Evolutionary conservation across 2,797 vertebrate genomes (phyloP).

Genomic region (Semaprochilodus insignis): DNA sequence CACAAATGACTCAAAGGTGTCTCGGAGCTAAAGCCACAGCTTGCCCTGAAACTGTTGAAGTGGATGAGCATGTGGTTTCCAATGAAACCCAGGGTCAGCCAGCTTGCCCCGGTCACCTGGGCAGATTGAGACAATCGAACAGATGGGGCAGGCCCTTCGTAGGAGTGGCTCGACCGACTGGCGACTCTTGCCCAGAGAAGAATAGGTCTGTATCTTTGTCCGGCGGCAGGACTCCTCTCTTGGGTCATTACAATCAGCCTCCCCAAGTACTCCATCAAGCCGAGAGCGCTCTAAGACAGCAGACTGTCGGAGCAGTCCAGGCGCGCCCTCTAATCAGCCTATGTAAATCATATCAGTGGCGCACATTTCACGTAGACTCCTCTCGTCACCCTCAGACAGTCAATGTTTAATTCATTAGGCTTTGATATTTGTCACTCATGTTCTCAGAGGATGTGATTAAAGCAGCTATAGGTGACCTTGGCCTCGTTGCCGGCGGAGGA

Average conservation of each 20-base stretch:
- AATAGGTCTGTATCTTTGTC: neutral
- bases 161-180: neutral
- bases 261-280: neutral
- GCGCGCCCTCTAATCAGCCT: slow-evolving; percentile 3
- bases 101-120: neutral
- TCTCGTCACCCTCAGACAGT: neutral
- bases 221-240: slow-evolving; percentile 7
- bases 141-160: neutral
- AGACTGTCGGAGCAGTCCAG: neutral
- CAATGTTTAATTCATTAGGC: slow-evolving; percentile 29
- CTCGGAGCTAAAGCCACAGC: neutral
- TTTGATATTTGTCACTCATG: slow-evolving; percentile 5
- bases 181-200: neutral
- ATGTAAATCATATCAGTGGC: slow-evolving; percentile 10
- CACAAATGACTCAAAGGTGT: no score
- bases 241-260: slow-evolving; percentile 35
- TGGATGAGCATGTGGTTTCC: neutral
- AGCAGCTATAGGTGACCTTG: neutral
- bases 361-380: neutral
- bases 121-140: neutral
- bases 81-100: neutral
- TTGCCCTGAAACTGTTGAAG: neutral
- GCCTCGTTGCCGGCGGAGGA: neutral
- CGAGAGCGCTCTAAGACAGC: neutral
- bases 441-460: slow-evolving; percentile 13